A percentile compares a stretch with the other conserved stretches of the same genome.
These are phyloP conservation scores for Menura novaehollandiae DNA, from an alignment of 2,113 vertebrate genomes.

Conservation along the genomic window DNA sequence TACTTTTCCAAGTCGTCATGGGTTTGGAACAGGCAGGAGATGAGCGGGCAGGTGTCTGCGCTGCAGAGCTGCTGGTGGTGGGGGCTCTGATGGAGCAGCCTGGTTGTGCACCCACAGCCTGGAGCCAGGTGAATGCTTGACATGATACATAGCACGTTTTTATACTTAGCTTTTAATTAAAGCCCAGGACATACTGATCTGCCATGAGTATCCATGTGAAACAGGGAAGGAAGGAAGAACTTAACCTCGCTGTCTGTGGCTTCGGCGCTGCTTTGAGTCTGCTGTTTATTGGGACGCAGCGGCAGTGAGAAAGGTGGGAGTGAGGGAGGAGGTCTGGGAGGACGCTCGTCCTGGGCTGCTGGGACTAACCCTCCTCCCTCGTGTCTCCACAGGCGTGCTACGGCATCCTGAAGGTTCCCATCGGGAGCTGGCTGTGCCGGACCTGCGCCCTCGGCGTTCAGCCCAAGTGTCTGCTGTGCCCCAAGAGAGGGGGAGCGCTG, in stretches of 20 bases:
- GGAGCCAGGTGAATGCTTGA: not conserved
- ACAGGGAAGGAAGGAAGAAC: not conserved
- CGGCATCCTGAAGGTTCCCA: slow-evolving; percentile 95
- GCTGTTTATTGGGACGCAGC: not conserved
- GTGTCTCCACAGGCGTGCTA: slow-evolving; percentile 83
- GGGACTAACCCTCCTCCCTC: not conserved
- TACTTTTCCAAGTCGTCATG: fast-evolving
- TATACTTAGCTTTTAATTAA: not conserved
- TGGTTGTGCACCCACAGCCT: not conserved
- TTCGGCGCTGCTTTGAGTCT: not conserved
- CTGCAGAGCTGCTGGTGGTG: fast-evolving
- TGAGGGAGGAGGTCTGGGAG: not conserved
- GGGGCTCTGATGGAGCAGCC: not conserved
- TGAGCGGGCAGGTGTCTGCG: not conserved
- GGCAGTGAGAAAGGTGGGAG: not conserved
- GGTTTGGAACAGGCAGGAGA: not conserved
- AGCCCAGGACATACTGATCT: not conserved
- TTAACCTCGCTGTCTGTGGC: not conserved
- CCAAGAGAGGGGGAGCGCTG: slow-evolving; percentile 93
- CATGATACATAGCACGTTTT: fast-evolving
- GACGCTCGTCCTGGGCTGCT: not conserved
- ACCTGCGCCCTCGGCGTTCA: slow-evolving; percentile 94
- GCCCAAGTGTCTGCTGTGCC: slow-evolving; percentile 97
- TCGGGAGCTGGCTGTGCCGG: slow-evolving; percentile 95
- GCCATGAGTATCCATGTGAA: not conserved